A percentile compares a stretch with the other conserved stretches of the same genome.
Conservation (phyloP, 2,797 vertebrate genomes). For the Catamblyrhynchus diadema region DNA sequence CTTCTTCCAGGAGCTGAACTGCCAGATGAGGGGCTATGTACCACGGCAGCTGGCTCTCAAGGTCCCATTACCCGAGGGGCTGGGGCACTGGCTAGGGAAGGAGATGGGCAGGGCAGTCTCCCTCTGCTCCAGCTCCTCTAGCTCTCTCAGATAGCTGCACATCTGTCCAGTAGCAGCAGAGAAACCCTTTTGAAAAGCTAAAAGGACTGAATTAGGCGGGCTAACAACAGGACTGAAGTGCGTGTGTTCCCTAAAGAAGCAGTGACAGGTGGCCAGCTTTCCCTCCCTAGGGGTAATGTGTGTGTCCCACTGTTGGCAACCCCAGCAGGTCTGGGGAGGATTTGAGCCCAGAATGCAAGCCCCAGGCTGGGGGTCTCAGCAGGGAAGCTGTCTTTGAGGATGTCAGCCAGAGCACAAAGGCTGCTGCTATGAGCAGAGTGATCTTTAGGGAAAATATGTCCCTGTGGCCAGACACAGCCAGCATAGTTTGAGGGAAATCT, state of each 20-base stretch:
- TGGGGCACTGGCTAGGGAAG: background rate
- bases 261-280: background rate
- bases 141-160: background rate
- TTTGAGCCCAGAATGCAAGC: background rate
- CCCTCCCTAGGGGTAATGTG: background rate
- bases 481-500: background rate
- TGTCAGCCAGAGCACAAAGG: background rate
- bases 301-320: accelerated
- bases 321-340: background rate
- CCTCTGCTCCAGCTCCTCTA: background rate
- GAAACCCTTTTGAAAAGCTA: background rate
- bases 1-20: background rate
- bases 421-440: background rate
- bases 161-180: background rate
- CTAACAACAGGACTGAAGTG: accelerated
- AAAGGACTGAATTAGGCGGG: background rate
- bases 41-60: background rate
- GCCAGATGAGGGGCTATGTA: background rate
- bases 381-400: background rate
- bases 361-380: background rate
- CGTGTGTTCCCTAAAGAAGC: background rate
- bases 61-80: background rate
- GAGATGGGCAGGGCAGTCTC: background rate
- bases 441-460: background rate
- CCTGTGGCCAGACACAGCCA: background rate